These are phyloP conservation scores for Paramormyrops kingsleyae DNA, from an alignment of 2,113 vertebrate species.

Conservation along the genomic window DNA sequence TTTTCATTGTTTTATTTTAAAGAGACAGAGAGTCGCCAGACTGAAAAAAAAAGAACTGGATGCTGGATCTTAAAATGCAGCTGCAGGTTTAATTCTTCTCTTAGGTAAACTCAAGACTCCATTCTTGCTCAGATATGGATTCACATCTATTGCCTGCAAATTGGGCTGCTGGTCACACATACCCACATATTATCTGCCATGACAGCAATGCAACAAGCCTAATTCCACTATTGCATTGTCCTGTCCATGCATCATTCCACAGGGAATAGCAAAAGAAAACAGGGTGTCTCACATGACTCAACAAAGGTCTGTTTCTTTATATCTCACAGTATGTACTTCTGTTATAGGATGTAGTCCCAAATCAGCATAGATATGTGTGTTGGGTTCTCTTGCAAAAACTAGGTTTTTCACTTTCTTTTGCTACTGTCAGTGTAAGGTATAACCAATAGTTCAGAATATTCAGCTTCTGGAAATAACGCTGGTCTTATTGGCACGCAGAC, in stretches of 20 bases:
- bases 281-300: neutral
- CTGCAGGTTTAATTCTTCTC: neutral
- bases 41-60: neutral
- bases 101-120: neutral
- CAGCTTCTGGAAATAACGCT: neutral
- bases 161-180: neutral
- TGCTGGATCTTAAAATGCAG: too few species aligned
- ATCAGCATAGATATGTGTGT: neutral
- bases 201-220: neutral
- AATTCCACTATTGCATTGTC: neutral
- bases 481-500: neutral
- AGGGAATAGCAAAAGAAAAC: neutral
- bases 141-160: neutral
- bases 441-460: neutral
- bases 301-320: neutral
- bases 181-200: neutral
- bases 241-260: neutral
- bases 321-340: neutral
- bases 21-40: neutral
- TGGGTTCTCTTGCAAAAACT: neutral
- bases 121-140: neutral
- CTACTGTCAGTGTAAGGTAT: neutral
- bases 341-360: too few species aligned
- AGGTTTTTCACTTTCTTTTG: neutral
- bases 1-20: neutral